These are phyloP conservation scores for Hepsetus odoe DNA, from an alignment of 2,113 vertebrate genomes.

Conservation along the genomic window DNA sequence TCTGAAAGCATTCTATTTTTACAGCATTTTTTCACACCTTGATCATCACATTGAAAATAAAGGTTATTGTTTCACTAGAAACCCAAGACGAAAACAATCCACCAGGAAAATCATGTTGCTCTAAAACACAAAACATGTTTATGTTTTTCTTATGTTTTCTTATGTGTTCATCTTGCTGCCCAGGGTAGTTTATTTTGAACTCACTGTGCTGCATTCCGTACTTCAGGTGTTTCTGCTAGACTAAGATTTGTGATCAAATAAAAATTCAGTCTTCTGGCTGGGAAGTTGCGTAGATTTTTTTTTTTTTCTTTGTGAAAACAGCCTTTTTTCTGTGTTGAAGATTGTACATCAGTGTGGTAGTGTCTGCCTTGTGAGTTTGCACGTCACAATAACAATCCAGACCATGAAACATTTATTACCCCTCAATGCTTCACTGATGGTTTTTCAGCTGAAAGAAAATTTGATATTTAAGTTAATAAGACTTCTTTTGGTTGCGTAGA, in stretches of 20 bases:
- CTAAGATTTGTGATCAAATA: background rate
- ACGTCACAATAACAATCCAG: background rate
- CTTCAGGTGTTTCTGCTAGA: background rate
- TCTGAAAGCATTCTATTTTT: no score
- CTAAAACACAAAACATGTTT: no score
- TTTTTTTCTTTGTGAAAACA: background rate
- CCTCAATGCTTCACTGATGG: background rate
- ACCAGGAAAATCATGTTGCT: no score
- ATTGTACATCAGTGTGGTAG: background rate
- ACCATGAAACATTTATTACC: conserved; percentile 15
- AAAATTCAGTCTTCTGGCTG: background rate
- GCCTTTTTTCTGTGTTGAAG: background rate
- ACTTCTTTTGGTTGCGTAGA: background rate
- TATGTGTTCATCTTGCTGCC: no score
- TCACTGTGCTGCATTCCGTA: background rate
- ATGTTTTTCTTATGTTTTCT: no score
- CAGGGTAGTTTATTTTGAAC: no score
- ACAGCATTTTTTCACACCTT: no score
- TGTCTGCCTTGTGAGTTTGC: background rate
- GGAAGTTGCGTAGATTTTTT: background rate
- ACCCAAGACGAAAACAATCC: no score
- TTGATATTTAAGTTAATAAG: background rate
- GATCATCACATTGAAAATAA: no score
- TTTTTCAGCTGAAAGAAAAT: background rate
- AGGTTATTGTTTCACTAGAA: no score